These are phyloP conservation scores for Zeus faber DNA, from an alignment of 2,113 vertebrate species.

Conservation along the genomic window DNA sequence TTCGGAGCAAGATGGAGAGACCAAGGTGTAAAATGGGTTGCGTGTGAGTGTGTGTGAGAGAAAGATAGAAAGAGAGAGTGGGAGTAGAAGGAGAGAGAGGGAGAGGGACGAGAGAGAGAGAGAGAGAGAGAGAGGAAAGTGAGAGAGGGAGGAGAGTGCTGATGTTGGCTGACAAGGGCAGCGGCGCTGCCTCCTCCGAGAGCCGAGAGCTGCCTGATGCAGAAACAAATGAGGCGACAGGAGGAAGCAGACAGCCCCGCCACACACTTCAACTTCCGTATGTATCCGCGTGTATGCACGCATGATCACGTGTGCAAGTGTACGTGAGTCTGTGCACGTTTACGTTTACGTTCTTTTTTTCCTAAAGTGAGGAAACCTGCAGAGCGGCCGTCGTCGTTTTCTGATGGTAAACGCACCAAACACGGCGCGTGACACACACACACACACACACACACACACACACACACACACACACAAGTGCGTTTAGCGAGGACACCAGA, in stretches of 20 bases:
- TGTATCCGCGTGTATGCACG: constrained; percentile 4
- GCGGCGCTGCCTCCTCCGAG: constrained; percentile 53
- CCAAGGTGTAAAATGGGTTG: too few species aligned
- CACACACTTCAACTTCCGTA: constrained; percentile 46
- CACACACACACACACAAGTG: constrained; percentile 39
- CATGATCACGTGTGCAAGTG: neutral
- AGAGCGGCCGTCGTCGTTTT: constrained; percentile 49
- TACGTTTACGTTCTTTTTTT: constrained; percentile 24
- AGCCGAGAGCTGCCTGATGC: constrained; percentile 44
- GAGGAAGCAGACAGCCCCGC: constrained; percentile 60
- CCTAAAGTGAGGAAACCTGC: constrained; percentile 44
- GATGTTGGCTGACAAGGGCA: constrained; percentile 68
- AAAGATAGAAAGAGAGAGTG: constrained; percentile 8
- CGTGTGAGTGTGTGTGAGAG: constrained; percentile 17
- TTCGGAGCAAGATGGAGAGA: neutral
- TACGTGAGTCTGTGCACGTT: constrained; percentile 11
- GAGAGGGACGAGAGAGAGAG: constrained; percentile 11
- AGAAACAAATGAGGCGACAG: constrained; percentile 68
- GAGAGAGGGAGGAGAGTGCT: constrained; percentile 29
- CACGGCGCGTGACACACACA: too few species aligned
- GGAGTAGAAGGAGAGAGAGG: constrained; percentile 12
- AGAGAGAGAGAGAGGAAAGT: constrained; percentile 9
- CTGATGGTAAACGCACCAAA: too few species aligned
- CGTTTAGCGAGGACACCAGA: constrained; percentile 16
- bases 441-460: too few species aligned